phyloP scores from a whole-genome alignment of 2,113 vertebrate species.

The Dissostichus mawsoni region DNA sequence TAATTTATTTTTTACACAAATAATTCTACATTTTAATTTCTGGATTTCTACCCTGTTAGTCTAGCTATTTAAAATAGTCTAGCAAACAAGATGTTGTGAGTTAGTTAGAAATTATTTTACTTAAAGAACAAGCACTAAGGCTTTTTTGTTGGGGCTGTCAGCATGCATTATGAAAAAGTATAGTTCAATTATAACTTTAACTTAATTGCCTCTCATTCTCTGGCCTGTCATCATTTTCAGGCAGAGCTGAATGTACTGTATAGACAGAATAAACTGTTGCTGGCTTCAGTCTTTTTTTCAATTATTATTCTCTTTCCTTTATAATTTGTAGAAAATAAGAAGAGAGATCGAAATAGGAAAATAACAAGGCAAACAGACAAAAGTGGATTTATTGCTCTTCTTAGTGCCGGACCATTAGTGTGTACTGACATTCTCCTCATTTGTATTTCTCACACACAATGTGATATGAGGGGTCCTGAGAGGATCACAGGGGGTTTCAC shows the following conservation, averaged over 20 bases:
- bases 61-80: neutral
- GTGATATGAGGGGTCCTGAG: conserved; percentile 21
- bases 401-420: conserved; percentile 19
- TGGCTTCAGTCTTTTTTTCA: neutral
- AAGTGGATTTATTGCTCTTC: conserved; percentile 10
- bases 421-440: conserved; percentile 20
- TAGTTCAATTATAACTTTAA: neutral
- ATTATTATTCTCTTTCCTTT: neutral
- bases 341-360: neutral
- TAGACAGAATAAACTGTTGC: neutral
- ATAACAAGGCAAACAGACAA: neutral
- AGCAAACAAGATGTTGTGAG: neutral
- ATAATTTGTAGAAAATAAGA: neutral
- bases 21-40: neutral
- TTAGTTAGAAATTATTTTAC: neutral
- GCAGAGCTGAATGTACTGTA: neutral
- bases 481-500: conserved; percentile 35
- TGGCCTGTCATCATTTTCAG: neutral
- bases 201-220: neutral
- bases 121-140: neutral
- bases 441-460: neutral
- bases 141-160: neutral
- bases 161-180: neutral
- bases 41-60: too few species aligned
- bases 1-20: neutral